Base-by-base conservation (phyloP, 2,888 invertebrate species). In the Temnothorax ravouxi region DNA sequence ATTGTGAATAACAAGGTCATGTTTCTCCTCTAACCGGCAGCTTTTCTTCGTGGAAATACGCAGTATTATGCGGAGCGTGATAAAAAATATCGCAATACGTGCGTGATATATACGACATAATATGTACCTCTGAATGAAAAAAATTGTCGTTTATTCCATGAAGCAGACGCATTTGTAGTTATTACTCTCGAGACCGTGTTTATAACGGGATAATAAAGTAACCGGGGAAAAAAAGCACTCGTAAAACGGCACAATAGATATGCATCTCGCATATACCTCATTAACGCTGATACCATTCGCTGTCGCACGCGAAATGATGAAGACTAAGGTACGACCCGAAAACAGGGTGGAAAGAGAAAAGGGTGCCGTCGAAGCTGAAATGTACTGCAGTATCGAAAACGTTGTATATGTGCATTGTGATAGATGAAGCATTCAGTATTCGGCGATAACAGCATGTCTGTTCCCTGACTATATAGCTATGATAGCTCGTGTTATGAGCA, bases 111-210 rank as follows among this genome's bases (percentile, higher is more conserved):
- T 59, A 34, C 59, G 44, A 71, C 13, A 54, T 69, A 44, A 77
- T 79, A 21, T 44, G 25, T 52, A 67, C 41, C 67, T 67, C 38
- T 25, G 34, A 56, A 71, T 71, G 34, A 71, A 56, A 79, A 79
- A 44, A 79, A 71, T 47, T 69, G 69, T 54, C 77, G 69, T 77
- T 67, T 69, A 77, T 77, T 77, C 52, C 54, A n/a, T 41, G 52
- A 29, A 77, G 44, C 69, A 41, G 69, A 77, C 69, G 77, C 77
- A 77, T 77, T 69, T 77, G 77, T 77, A 69, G 54, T 77, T 77
- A 77, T 77, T 77, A 77, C 77, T 77, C 77, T 69, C 54, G 77
- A 69, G 77, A 77, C 77, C 69, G 29, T 69, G 69, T 77, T 77
- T 29, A 77, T 77, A 77, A 69, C 69, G 41, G 54, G 54, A 54